Percentiles rank a stretch among this genome's conserved stretches.
Evolutionary conservation across 1,140 invertebrate genomes (phyloP).

Genomic region (Trachymyrmex cornetzi): DNA sequence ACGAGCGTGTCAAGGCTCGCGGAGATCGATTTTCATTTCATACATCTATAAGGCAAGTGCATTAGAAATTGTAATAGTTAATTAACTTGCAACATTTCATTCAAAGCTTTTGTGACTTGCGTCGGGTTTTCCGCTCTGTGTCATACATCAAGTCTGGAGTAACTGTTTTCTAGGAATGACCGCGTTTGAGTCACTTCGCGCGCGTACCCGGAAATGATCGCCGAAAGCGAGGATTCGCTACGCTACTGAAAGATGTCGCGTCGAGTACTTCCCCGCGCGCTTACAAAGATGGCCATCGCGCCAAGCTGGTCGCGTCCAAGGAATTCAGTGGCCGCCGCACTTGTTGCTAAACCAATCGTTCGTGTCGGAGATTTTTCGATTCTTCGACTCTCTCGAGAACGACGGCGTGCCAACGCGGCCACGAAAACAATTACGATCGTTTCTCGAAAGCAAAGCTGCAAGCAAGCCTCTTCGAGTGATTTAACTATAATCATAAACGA

Average conservation of each 20-base stretch:
- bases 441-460: neutral
- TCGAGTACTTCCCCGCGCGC: neutral
- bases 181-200: conserved; percentile 45
- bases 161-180: conserved; percentile 47
- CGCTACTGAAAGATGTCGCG: conserved; percentile 58
- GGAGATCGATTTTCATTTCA: conserved; percentile 4
- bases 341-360: conserved; percentile 66
- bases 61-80: neutral
- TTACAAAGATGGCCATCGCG: conserved; percentile 36
- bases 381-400: too few relatives aligned
- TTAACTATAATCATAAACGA: neutral
- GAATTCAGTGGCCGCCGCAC: conserved; percentile 38
- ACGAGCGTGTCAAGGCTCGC: neutral
- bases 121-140: neutral
- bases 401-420: neutral
- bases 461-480: neutral
- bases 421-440: neutral
- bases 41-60: neutral
- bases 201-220: conserved; percentile 43
- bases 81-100: conserved; percentile 29
- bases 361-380: neutral
- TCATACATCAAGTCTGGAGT: neutral
- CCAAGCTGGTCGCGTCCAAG: conserved; percentile 17
- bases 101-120: neutral
- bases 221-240: conserved; percentile 28